Base-by-base conservation (phyloP, 2,888 invertebrate species). In the Lottia gigantea region DNA sequence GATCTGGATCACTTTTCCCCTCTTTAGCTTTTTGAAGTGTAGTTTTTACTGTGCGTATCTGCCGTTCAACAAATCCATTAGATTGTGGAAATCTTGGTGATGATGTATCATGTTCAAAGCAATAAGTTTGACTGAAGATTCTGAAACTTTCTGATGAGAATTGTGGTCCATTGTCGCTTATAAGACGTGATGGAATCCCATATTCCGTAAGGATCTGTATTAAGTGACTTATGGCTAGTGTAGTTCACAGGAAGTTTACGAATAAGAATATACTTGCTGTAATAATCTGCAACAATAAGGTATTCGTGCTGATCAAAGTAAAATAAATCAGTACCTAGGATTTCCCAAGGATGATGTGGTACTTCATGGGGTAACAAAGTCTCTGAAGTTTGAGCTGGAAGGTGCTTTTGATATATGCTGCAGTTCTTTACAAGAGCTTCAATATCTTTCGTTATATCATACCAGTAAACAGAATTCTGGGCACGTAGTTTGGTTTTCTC, bases 401-500 rank as follows among this genome's bases (percentile, higher is more conserved):
- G 61, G 46, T 67, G 40, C 31, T 47, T 31, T 26, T 73, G 67
- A 49, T 73, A 76, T 19, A 62, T 73, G 19, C 63, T 23, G 19
- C 71, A 71, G 14, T 40, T 16, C 40, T 67, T 67, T 25, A 61
- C 26, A 3, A 62, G 49, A 2, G 61, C 45, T n/a, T 66, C 65
- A 31, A 76, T 74, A 55, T 69, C 73, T 15, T 25, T 64, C 46
- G 69, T 71, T 15, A 76, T 71, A 16, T 63, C 63, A 7, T 49
- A 46, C 76, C 76, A 75, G 40, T 49, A 76, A 12, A 72, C 69
- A 55, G 55, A 62, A 45, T 63, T 62, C 66, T 49, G 63, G 4
- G 74, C 74, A 46, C 62, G 55, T 7, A 73, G 66, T 4, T 62
- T 47, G 45, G 70, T 69, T 61, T 76, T 75, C 19, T 71, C 71